Percentiles rank a stretch among this genome's conserved stretches.
These are phyloP conservation scores for Alces alces DNA, from an alignment of 2,113 vertebrate species.

Conservation along the genomic window DNA sequence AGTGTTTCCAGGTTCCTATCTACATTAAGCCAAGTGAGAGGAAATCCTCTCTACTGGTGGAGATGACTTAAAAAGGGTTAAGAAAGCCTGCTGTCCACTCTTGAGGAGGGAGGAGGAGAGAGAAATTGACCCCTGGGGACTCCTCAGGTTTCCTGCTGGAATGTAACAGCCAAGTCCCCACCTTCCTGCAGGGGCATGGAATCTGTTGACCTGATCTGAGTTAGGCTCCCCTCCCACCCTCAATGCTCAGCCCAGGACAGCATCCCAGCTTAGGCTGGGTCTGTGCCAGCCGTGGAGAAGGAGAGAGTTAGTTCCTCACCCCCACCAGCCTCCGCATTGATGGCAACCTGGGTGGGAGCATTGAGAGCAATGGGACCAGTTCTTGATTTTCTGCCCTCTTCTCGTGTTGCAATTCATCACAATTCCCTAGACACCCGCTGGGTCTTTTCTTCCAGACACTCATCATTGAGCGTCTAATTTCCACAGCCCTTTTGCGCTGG, in stretches of 20 bases:
- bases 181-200: conserved; percentile 42
- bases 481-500: background rate
- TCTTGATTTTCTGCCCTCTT: conserved; percentile 13
- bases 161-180: conserved; percentile 35
- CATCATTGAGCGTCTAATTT: conserved; percentile 3
- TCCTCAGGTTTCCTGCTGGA: conserved; percentile 49
- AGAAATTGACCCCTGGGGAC: conserved; percentile 29
- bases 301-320: background rate
- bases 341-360: background rate
- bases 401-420: background rate
- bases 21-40: background rate
- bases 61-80: background rate
- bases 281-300: conserved; percentile 6
- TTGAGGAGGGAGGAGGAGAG: background rate
- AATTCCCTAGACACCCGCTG: background rate
- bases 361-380: background rate
- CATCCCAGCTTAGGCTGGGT: background rate
- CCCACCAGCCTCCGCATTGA: background rate
- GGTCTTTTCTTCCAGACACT: conserved; percentile 38
- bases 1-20: background rate
- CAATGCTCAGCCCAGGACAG: background rate
- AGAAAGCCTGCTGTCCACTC: background rate
- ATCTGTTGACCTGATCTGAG: conserved; percentile 18
- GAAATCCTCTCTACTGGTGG: background rate
- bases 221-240: background rate